A percentile compares a stretch with the other conserved stretches of the same genome.
These are phyloP conservation scores for Dipodomys stephensi DNA, from an alignment of 2,113 vertebrate genomes.

Conservation along the genomic window DNA sequence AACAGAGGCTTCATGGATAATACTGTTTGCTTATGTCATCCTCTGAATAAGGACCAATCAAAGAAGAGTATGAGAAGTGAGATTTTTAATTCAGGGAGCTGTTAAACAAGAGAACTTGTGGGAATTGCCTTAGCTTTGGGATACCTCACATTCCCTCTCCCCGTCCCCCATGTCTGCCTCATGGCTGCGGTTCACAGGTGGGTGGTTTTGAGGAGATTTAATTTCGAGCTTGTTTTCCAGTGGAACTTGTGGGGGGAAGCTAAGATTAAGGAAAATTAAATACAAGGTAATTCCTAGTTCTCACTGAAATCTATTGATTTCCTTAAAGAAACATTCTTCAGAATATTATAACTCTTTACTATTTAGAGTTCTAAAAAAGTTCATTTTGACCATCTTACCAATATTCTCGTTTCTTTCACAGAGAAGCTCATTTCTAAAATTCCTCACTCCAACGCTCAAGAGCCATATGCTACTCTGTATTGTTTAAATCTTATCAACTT, in stretches of 20 bases:
- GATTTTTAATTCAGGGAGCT: conserved; percentile 5
- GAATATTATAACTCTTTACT: neutral
- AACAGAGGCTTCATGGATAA: neutral
- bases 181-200: neutral
- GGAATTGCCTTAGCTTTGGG: neutral
- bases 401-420: neutral
- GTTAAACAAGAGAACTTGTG: neutral
- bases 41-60: neutral
- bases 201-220: neutral
- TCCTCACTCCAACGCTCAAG: neutral
- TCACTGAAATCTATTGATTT: neutral
- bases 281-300: neutral
- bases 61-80: neutral
- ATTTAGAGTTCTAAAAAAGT: neutral
- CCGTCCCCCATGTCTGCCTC: neutral
- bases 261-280: neutral
- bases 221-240: no score
- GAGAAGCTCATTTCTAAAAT: neutral
- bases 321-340: neutral
- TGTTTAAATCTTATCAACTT: neutral
- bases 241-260: neutral
- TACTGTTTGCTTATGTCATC: neutral
- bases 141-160: neutral
- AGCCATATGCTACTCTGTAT: neutral
- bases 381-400: neutral